These are phyloP conservation scores for Saiga tatarica DNA, from an alignment of 2,113 vertebrate species.

Conservation along the genomic window DNA sequence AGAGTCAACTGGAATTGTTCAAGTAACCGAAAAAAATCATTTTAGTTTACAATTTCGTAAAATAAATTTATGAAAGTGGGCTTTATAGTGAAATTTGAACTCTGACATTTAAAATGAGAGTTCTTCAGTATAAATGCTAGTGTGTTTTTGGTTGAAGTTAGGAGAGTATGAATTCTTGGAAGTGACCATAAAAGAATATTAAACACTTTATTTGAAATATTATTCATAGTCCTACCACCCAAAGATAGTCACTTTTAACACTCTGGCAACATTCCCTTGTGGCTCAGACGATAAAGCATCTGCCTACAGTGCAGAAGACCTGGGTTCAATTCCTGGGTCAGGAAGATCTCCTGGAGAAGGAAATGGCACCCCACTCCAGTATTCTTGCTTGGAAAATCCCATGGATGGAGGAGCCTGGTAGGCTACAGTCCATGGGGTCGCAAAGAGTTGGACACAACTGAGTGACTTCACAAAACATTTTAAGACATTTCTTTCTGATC, in stretches of 20 bases:
- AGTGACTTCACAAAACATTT: not conserved
- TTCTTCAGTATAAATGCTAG: not conserved
- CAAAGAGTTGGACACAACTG: not conserved
- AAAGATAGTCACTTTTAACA: not conserved
- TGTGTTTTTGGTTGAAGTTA: not conserved
- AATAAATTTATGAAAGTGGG: not conserved
- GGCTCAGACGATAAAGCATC: not conserved
- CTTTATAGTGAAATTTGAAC: constrained; percentile 39
- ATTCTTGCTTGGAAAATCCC: not conserved
- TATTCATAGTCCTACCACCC: not conserved
- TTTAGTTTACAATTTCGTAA: not conserved
- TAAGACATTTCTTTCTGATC: not conserved
- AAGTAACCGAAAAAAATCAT: not conserved
- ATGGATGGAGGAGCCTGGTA: not conserved
- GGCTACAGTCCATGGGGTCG: not conserved
- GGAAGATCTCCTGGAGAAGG: not conserved
- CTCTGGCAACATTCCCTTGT: not conserved
- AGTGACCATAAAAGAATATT: not conserved
- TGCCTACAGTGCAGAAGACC: not conserved
- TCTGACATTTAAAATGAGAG: constrained; percentile 22
- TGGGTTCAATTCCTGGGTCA: not conserved
- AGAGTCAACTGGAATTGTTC: constrained; percentile 8
- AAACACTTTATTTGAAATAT: constrained; percentile 11
- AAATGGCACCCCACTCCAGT: not conserved
- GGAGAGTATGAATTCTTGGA: constrained; percentile 19